Conservation (phyloP, 2,888 invertebrate genomes). For the Lasioglossum pauxillum region DNA sequence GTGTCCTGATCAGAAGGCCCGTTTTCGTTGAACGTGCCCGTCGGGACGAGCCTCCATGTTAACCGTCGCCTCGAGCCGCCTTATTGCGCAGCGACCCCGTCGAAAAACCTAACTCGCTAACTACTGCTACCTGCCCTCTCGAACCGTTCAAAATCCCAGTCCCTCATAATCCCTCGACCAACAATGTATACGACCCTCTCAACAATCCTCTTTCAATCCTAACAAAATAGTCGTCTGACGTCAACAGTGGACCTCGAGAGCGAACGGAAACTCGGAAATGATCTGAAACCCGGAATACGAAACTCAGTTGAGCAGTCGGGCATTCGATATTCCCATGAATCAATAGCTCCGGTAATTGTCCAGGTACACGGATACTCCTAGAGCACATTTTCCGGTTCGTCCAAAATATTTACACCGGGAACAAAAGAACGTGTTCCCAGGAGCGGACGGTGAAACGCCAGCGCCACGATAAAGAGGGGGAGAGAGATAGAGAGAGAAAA, state of each 20-base stretch:
- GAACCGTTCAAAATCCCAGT: background rate
- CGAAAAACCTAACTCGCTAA: background rate
- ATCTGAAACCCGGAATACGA: background rate
- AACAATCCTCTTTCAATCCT: background rate
- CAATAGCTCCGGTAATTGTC: slow-evolving; percentile 17
- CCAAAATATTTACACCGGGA: slow-evolving; percentile 20
- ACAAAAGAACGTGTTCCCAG: slow-evolving; percentile 5
- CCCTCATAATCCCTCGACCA: background rate
- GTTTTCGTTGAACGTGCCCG: slow-evolving; percentile 49
- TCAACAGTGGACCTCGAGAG: background rate
- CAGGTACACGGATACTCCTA: background rate
- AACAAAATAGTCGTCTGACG: background rate
- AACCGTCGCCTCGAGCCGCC: slow-evolving; percentile 60
- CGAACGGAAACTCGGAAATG: background rate
- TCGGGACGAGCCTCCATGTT: slow-evolving; percentile 67
- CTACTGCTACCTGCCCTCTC: background rate
- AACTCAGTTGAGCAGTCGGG: background rate
- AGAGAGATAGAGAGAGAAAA: background rate
- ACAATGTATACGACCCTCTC: background rate
- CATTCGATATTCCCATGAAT: slow-evolving; percentile 23
- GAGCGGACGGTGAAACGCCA: background rate
- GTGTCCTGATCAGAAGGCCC: slow-evolving; percentile 40
- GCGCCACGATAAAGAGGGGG: background rate
- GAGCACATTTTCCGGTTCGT: slow-evolving; percentile 2
- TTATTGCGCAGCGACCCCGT: slow-evolving; percentile 68